A percentile compares a stretch with the other conserved stretches of the same genome.
Conservation (phyloP, 2,113 vertebrate species). For the Diphyllodes magnificus region DNA sequence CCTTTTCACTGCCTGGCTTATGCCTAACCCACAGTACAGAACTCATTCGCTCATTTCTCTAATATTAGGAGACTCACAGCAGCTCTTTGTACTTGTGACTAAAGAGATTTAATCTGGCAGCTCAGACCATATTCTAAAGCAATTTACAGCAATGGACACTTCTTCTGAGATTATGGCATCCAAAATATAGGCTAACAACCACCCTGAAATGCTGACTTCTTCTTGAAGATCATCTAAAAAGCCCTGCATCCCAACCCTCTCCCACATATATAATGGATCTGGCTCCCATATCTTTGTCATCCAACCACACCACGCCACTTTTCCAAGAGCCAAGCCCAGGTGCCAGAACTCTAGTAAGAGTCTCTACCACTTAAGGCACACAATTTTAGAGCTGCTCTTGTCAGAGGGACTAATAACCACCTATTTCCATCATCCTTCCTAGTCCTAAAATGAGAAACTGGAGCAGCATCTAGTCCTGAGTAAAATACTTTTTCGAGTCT, state of each 20-base stretch:
- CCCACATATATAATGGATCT: neutral
- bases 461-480: neutral
- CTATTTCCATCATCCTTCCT: neutral
- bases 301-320: neutral
- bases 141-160: neutral
- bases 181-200: neutral
- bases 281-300: neutral
- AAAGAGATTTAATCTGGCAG: neutral
- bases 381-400: neutral
- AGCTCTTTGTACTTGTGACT: neutral
- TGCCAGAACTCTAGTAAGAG: neutral
- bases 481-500: neutral
- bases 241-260: neutral
- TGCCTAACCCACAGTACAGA: neutral
- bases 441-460: neutral
- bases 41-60: neutral
- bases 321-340: neutral
- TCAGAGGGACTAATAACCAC: neutral
- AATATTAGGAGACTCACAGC: neutral
- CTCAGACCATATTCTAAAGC: neutral
- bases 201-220: neutral
- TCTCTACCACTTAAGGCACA: neutral
- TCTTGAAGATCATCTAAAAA: neutral
- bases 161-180: neutral
- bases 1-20: neutral